Evolutionary conservation across 2,888 invertebrate genomes (phyloP).

Genomic region (Mylabris sibirica): DNA sequence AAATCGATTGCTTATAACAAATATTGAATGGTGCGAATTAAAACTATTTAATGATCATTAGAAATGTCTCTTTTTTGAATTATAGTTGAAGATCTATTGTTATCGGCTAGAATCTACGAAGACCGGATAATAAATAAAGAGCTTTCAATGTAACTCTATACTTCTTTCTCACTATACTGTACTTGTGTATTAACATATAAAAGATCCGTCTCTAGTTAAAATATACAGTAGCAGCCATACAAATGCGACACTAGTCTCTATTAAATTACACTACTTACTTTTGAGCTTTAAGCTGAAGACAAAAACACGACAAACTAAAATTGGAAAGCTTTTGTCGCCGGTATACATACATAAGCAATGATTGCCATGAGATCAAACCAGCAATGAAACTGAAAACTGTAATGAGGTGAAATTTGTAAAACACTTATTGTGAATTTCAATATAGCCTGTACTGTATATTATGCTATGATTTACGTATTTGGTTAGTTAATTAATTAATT

Average conservation of each 20-base stretch:
- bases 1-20: background rate
- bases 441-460: too few species aligned
- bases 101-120: background rate
- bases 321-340: background rate
- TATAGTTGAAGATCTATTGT: background rate
- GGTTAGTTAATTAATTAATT: too few species aligned
- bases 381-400: too few species aligned
- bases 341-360: background rate
- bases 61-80: constrained; percentile 1
- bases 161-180: background rate
- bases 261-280: background rate
- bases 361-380: too few species aligned
- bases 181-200: too few species aligned
- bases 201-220: background rate
- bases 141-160: background rate
- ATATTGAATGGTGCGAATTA: background rate
- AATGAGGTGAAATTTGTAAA: background rate
- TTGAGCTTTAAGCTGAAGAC: background rate
- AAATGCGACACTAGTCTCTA: background rate
- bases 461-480: too few species aligned
- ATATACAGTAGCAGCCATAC: background rate
- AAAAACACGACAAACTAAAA: background rate
- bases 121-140: constrained; percentile 1
- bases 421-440: too few species aligned
- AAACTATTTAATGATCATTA: background rate